Percentiles rank a stretch among this genome's conserved stretches.
Evolutionary conservation across 1,140 invertebrate genomes (phyloP).

Genomic region (Drosophila repleta): DNA sequence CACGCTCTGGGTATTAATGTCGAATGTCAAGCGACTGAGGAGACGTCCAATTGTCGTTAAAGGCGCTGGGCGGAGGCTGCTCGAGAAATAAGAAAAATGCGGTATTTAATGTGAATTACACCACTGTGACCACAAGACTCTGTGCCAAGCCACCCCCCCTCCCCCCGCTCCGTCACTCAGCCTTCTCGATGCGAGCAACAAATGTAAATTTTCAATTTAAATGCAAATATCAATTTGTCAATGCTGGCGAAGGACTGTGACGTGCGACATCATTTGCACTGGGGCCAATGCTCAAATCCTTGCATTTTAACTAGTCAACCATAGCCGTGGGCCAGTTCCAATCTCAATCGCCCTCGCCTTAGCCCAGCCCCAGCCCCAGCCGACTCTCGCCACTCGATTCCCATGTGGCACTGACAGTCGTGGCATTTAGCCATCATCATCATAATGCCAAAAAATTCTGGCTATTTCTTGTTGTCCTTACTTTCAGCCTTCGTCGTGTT

Average conservation of each 20-base stretch:
- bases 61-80: not conserved
- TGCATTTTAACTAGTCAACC: constrained; percentile 80
- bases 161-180: not conserved
- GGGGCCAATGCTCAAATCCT: constrained; percentile 55
- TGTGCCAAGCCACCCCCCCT: not conserved
- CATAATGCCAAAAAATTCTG: constrained; percentile 53
- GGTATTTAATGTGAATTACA: constrained; percentile 84
- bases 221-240: constrained; percentile 84
- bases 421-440: constrained; percentile 79
- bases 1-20: constrained; percentile 68
- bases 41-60: constrained; percentile 57
- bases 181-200: constrained; percentile 41
- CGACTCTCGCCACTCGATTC: constrained; percentile 40
- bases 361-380: not conserved
- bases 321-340: constrained; percentile 56
- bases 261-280: constrained; percentile 32
- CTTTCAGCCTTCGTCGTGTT: not conserved
- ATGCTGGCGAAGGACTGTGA: constrained; percentile 46
- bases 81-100: constrained; percentile 80
- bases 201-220: constrained; percentile 84
- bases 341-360: constrained; percentile 3
- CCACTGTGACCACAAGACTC: constrained; percentile 77
- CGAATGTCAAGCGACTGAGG: constrained; percentile 76
- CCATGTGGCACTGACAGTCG: constrained; percentile 71
- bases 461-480: constrained; percentile 8